Evolutionary conservation across 2,797 vertebrate genomes (phyloP), one percentile per base, ranked within the genome.

Genomic region (Gymnoscopelus microlampas): DNA sequence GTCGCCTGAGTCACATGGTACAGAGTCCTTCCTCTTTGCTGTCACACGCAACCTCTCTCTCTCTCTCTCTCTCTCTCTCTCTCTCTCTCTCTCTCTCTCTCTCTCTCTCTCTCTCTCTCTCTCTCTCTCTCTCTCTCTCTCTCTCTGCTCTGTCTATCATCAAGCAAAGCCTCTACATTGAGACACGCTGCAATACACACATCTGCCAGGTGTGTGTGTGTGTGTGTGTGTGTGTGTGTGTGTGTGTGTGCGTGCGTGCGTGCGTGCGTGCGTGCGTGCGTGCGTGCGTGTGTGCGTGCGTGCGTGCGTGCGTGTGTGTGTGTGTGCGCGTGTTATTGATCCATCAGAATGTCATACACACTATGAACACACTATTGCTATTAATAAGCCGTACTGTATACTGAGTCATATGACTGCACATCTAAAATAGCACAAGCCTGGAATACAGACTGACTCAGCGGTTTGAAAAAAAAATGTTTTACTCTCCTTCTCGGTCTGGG

Each of bases 91-190:
- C 19, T 19, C 58, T 26, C 8, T 71, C 63, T 64, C 70, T 75
- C 71, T 63, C 63, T 71, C 61, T 56, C 26, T 48, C 51, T 47
- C 50, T 53, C 49, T 54, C 53, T 47, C 70, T 79, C 77, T 47
- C 73, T 10, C 50, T 53, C 50, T 10, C 50, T 14, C 50, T 14
- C 50, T 14, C 50, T 13, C 57, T 64, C 58, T n/a, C 74, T 79
- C 81, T 72, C 80, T 89, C 81, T 89, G 87, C 80, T 88, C 81
- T 44, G 57, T 79, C 78, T 60, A 72, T 73, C 81, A 66, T 68
- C 80, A 79, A 85, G 75, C 63, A 80, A 68, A 85, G 84, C 87
- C 83, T 55, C 56, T 58, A 76, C 86, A 84, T 88, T 86, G 89
- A 88, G 84, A 79, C 85, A 88, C 78, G 79, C 80, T 81, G 85